Evolutionary conservation across 2,797 vertebrate species (phyloP), one percentile per base, ranked within the genome.

Genomic region (Setipinna tenuifilis): DNA sequence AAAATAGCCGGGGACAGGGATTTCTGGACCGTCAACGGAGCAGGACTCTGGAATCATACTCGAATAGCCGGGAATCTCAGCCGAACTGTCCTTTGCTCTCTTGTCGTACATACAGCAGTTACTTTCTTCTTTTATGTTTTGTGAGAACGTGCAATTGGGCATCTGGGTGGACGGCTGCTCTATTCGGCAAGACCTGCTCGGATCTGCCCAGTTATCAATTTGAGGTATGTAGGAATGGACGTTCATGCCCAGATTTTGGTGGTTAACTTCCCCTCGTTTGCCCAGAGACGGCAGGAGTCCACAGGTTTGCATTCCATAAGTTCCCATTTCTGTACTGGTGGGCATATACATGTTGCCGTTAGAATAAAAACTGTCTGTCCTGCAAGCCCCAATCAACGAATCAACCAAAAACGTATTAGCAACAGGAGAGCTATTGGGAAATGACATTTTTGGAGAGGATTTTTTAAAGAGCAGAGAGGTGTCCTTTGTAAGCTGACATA

Each of bases 41-140:
- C 97, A 98, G 81, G 97, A 94, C 89, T 99, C 97, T 46, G 97
- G 94, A 88, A 97, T 94, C 91, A 97, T 93, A 94, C 95, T 97
- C 92, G 98, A 96, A 93, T 98, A 99, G 88, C 96, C 95, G 91
- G 96, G 96, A 92, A 97, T 95, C 88, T 98, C 97, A 90, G 97
- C 92, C 90, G 97, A 95, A 95, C 94, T 96, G 93, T 97, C 96
- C 97, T 99, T 98, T 91, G 96, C 95, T 95, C 97, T 96, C 95
- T 99, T 99, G 95, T 99, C 98, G 91, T 97, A 99, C 98, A 99
- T 99, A 95, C 98, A 99, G 97, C 98, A 99, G 94, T 97, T 99
- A 93, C 96, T 97, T 95, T 99, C 98, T 94, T 99, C 98, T 94
- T 99, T 99, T 95, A 99, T 99, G 95, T 96, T 98, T 95, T 98